Evolutionary conservation across 2,888 invertebrate species (phyloP).

Genomic region (Alsophila aescularia): DNA sequence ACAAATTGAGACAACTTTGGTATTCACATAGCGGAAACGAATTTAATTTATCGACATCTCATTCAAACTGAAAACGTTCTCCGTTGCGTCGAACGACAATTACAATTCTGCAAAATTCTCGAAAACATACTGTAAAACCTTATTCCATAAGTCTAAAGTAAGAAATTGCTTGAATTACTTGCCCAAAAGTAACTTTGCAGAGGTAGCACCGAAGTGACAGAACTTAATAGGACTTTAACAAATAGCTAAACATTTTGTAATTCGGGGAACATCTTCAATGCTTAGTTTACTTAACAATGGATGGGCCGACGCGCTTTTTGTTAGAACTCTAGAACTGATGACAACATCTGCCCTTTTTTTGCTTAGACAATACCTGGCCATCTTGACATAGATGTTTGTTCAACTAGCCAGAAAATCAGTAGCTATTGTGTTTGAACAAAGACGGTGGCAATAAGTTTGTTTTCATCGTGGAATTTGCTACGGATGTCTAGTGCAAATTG

Average conservation of each 20-base stretch:
- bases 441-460: slow-evolving; percentile 68
- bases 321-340: slow-evolving; percentile 62
- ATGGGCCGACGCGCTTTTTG: slow-evolving; percentile 66
- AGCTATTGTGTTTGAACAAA: slow-evolving; percentile 64
- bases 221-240: slow-evolving; percentile 83
- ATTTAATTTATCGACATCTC: slow-evolving; percentile 83
- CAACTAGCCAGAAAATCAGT: slow-evolving; percentile 82
- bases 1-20: slow-evolving; percentile 81
- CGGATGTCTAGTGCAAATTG: slow-evolving; percentile 50
- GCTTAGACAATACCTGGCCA: slow-evolving; percentile 58
- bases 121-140: slow-evolving; percentile 29
- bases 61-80: slow-evolving; percentile 71
- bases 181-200: slow-evolving; percentile 43
- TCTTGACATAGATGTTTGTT: slow-evolving; percentile 79
- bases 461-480: slow-evolving; percentile 55
- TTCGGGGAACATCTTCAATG: slow-evolving; percentile 79
- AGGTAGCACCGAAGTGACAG: slow-evolving; percentile 71
- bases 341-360: slow-evolving; percentile 81
- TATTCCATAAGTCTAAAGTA: slow-evolving; percentile 40
- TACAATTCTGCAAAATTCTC: slow-evolving; percentile 55
- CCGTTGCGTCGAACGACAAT: slow-evolving; percentile 76
- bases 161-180: slow-evolving; percentile 31
- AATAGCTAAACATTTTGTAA: slow-evolving; percentile 83
- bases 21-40: slow-evolving; percentile 79
- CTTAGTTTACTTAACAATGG: slow-evolving; percentile 77